These are phyloP conservation scores for western clawed frog (Xenopus tropicalis) DNA, from an alignment of 2,113 vertebrate genomes.

Conservation along the genomic window DNA sequence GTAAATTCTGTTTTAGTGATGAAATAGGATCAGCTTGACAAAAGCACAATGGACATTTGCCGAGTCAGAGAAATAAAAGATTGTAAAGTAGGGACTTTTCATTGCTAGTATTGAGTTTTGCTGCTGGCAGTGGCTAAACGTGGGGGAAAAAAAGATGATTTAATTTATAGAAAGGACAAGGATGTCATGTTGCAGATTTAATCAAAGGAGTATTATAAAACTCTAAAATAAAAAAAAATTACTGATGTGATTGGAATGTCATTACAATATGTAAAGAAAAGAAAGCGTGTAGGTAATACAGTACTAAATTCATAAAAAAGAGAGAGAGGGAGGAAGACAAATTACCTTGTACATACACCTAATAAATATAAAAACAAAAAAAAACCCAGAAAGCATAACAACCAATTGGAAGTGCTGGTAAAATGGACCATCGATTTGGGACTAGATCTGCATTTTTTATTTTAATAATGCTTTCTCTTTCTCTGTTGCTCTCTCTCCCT, in stretches of 20 bases:
- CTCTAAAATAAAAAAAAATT: conserved; percentile 61
- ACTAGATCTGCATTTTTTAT: conserved; percentile 87
- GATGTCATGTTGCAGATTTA: conserved; percentile 81
- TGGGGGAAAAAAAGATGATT: conserved; percentile 75
- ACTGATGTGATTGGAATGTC: conserved; percentile 78
- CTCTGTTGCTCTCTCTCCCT: conserved; percentile 54
- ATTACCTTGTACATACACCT: conserved; percentile 55
- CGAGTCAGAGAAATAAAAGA: conserved; percentile 65
- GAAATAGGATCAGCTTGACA: conserved; percentile 47
- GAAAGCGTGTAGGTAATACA: background rate
- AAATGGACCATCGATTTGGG: conserved; percentile 83
- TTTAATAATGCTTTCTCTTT: conserved; percentile 80
- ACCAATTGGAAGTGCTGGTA: conserved; percentile 73
- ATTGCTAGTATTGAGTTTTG: conserved; percentile 60
- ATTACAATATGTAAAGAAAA: conserved; percentile 67
- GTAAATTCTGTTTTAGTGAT: conserved; percentile 60
- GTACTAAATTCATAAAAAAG: conserved; percentile 22
- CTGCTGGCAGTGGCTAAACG: conserved; percentile 67
- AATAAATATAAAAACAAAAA: conserved; percentile 79
- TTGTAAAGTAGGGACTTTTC: conserved; percentile 59
- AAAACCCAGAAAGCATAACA: conserved; percentile 74
- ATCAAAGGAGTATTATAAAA: conserved; percentile 71
- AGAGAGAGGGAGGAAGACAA: conserved; percentile 42
- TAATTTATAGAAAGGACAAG: conserved; percentile 81
- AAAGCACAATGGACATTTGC: conserved; percentile 44